phyloP scores from a whole-genome alignment of 2,888 invertebrate species.

The Melanotus villosus region DNA sequence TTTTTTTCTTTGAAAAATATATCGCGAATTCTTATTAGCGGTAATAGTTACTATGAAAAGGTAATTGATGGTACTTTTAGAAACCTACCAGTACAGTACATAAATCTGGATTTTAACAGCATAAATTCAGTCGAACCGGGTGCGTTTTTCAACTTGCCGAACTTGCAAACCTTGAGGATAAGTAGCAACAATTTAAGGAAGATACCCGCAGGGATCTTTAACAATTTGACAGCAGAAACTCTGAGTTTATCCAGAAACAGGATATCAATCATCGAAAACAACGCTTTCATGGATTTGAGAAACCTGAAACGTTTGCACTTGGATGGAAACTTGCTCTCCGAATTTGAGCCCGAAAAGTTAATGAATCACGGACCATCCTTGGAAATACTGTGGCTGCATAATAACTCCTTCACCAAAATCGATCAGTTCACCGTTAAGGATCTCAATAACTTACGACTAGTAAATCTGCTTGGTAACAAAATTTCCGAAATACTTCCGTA shows the following conservation, averaged over 20 bases:
- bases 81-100: background rate
- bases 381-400: conserved; percentile 28
- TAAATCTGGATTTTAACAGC: conserved; percentile 10
- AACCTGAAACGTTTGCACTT: conserved; percentile 33
- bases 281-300: conserved; percentile 19
- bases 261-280: conserved; percentile 6
- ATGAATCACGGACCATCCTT: conserved; percentile 7
- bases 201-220: conserved; percentile 16
- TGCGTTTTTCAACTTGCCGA: conserved; percentile 16
- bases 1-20: background rate
- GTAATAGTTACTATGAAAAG: background rate
- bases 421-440: conserved; percentile 22
- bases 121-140: conserved; percentile 3
- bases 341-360: conserved; percentile 24
- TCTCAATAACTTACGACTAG: conserved; percentile 20
- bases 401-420: conserved; percentile 23
- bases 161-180: background rate
- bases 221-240: conserved; percentile 1
- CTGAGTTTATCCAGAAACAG: conserved; percentile 23
- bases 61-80: background rate
- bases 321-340: conserved; percentile 25
- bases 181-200: background rate
- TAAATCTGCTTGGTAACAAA: conserved; percentile 35
- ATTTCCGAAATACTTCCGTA: conserved; percentile 21
- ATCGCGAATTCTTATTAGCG: background rate